A percentile compares a stretch with the other conserved stretches of the same genome.
phyloP scores from a whole-genome alignment of 2,113 vertebrate species.

The Percina caprodes region DNA sequence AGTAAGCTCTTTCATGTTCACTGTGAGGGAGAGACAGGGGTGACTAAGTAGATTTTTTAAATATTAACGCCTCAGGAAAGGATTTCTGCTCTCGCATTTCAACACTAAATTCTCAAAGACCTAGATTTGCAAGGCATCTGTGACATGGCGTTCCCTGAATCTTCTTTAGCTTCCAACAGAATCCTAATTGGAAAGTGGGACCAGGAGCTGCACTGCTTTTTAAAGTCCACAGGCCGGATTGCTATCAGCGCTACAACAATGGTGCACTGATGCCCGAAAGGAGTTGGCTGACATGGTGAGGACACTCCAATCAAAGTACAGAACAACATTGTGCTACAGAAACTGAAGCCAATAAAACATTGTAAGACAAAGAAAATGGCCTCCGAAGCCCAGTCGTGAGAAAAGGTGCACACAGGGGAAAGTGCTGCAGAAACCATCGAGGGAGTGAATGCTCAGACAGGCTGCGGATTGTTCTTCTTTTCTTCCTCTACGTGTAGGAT shows the following conservation, averaged over 20 bases:
- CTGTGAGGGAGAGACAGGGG: background rate
- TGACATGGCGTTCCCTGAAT: background rate
- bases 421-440: background rate
- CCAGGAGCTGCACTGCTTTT: background rate
- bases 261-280: background rate
- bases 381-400: background rate
- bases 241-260: background rate
- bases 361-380: slow-evolving; percentile 31
- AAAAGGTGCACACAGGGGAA: background rate
- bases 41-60: slow-evolving; percentile 15
- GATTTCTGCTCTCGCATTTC: slow-evolving; percentile 14
- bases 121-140: slow-evolving; percentile 3
- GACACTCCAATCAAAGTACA: background rate
- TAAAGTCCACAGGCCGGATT: background rate
- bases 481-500: background rate
- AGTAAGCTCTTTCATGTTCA: slow-evolving; percentile 13
- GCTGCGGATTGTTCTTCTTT: background rate
- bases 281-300: background rate
- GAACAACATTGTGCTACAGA: slow-evolving; percentile 13
- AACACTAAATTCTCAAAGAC: slow-evolving; percentile 1
- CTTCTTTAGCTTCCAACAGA: background rate
- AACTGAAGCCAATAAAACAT: slow-evolving; percentile 5
- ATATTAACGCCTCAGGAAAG: slow-evolving; percentile 10
- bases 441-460: slow-evolving; percentile 2
- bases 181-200: background rate